Conservation (phyloP, 2,888 invertebrate species). For the Ennomos fuscantarius region DNA sequence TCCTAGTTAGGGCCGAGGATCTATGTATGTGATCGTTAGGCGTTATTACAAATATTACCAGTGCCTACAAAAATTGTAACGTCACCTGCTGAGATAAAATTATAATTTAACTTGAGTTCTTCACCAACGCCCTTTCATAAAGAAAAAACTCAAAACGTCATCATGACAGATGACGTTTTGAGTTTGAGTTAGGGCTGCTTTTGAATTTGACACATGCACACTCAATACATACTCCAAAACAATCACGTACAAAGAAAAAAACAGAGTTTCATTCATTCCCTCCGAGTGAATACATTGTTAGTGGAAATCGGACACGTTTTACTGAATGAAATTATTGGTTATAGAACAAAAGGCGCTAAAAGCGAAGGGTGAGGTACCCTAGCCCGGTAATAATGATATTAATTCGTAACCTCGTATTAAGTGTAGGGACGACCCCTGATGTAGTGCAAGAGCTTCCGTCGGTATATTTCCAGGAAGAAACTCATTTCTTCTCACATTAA, state of each 20-base stretch:
- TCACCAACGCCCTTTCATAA: constrained; percentile 12
- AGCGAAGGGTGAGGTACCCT: constrained; percentile 58
- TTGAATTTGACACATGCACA: constrained; percentile 40
- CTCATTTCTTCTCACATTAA: no score
- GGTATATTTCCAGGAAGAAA: neutral
- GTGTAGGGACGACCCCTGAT: constrained; percentile 38
- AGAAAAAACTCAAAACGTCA: constrained; percentile 29
- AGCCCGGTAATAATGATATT: constrained; percentile 65
- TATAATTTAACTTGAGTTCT: neutral
- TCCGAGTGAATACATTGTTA: constrained; percentile 40
- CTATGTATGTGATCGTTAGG: no score
- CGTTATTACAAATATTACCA: no score
- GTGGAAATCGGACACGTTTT: constrained; percentile 43
- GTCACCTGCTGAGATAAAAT: no score
- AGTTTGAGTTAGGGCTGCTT: constrained; percentile 29
- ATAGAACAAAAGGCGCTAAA: constrained; percentile 62
- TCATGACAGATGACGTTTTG: no score
- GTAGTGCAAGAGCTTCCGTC: constrained; percentile 25
- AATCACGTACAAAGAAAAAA: constrained; percentile 10
- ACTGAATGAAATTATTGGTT: constrained; percentile 61
- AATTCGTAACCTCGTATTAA: constrained; percentile 77
- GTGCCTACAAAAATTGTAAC: no score
- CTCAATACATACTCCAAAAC: constrained; percentile 18
- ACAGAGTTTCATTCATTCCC: constrained; percentile 3
- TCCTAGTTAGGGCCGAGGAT: no score